A percentile compares a stretch with the other conserved stretches of the same genome.
These are phyloP conservation scores for Spisula solida DNA, from an alignment of 2,888 invertebrate genomes.

Conservation along the genomic window DNA sequence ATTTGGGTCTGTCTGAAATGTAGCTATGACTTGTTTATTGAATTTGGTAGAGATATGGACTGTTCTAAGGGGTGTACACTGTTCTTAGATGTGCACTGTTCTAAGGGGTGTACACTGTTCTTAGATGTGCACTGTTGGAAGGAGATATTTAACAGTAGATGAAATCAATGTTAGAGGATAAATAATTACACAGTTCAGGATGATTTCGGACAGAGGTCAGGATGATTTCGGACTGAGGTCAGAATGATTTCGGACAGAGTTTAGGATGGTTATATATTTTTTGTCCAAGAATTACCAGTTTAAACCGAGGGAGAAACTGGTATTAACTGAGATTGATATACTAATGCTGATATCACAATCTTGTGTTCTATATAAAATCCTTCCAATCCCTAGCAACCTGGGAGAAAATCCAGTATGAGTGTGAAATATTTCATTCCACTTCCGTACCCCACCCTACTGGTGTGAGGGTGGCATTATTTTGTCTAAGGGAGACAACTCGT, in stretches of 20 bases:
- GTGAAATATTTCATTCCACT: background rate
- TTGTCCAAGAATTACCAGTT: background rate
- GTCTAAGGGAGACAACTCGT: background rate
- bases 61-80: background rate
- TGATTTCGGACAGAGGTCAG: background rate
- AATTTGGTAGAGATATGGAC: background rate
- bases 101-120: no score
- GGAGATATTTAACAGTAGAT: background rate
- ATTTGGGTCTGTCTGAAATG: background rate
- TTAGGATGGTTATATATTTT: background rate
- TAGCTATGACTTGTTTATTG: background rate
- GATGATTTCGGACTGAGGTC: no score
- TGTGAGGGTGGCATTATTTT: background rate
- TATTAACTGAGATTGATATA: background rate
- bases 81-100: background rate
- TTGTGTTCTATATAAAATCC: slow-evolving; percentile 13
- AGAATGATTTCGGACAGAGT: background rate
- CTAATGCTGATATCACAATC: background rate
- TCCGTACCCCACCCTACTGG: background rate
- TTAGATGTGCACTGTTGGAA: background rate
- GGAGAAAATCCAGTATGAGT: background rate
- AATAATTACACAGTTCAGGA: background rate
- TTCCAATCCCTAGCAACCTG: background rate
- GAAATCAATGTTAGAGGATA: no score
- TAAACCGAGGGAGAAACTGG: background rate